phyloP scores from a whole-genome alignment of 2,113 vertebrate species.

The Eurystomus gularis region DNA sequence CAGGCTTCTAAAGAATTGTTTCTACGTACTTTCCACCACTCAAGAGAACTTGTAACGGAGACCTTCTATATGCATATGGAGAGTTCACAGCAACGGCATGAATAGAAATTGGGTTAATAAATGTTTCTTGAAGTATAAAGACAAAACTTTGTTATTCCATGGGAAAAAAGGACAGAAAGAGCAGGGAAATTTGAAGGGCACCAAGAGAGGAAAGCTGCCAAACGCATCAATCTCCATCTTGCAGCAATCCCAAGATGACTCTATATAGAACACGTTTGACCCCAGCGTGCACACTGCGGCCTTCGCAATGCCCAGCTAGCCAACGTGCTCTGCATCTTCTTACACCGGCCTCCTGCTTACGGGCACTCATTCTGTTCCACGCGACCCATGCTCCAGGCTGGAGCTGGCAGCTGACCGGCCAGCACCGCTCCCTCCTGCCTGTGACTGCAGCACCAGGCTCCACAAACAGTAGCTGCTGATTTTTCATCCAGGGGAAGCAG shows the following conservation, averaged over 20 bases:
- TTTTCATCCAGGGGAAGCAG: neutral
- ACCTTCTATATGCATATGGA: too few species aligned
- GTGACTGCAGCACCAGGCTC: neutral
- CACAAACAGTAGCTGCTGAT: neutral
- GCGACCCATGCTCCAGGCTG: accelerated
- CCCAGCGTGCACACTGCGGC: accelerated
- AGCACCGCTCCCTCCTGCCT: neutral
- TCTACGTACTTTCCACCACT: neutral
- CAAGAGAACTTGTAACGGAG: neutral
- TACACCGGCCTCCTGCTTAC: neutral
- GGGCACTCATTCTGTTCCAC: neutral
- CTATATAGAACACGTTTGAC: accelerated
- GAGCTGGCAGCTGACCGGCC: neutral
- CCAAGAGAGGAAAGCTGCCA: neutral
- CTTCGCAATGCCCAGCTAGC: neutral
- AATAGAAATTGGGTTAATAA: neutral
- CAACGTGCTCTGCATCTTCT: accelerated
- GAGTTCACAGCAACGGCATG: neutral
- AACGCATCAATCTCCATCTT: neutral
- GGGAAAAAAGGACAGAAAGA: neutral
- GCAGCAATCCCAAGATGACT: neutral
- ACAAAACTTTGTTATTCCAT: neutral
- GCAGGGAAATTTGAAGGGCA: neutral
- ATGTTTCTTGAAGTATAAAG: neutral
- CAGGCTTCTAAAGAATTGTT: neutral